Base-by-base conservation (phyloP, 2,113 vertebrate species). In the Ptychochromis oligacanthus region DNA sequence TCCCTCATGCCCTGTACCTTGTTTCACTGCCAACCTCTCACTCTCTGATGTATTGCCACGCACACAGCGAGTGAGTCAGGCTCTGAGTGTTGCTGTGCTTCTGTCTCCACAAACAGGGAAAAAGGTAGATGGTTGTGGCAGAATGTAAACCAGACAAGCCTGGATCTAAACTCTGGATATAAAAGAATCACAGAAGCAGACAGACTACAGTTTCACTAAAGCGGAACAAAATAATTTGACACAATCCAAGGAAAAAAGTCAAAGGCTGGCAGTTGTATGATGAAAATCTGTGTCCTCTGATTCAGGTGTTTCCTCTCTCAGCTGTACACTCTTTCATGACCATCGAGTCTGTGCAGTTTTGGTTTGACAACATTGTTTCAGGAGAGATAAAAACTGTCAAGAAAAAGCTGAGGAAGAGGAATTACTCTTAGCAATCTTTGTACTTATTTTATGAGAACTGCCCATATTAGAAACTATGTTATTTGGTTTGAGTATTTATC, bases 201-300 rank as follows among this genome's bases (percentile, higher is more conserved):
- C 67, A 54, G 67, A 72, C 67, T 54, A 54, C 46, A 34, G 26
- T 72, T 72, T 54, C 67, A 72, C 67, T 34, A 54, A 54, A 72
- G 46, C 7, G 1, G 46, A 54, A 54, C 24, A n/a, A 54, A 34
- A 72, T 72, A 34, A 72, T 54, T 72, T 72, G 46, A 72, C 67
- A 54, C 4, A 15, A 72, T 72, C 67, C n/a, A 72, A 90, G 38
- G 36, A 59, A 82, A 67, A 80, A 77, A 59, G 77, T 87, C 59
- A 81, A 83, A 76, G 79, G 74, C 87, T 87, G 92, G 89, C 92
- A 89, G 88, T 87, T 62, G 81, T 38, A 15, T 46, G 79, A 81
- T 81, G 81, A 49, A 67, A 78, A 36, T 26, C 34, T 38, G 52
- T 15, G 52, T 80, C 77, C 46, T 72, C 52, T 36, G 55, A 80